Base-by-base conservation (phyloP, 2,797 vertebrate genomes). In the Ctenochaetus hawaiiensis region DNA sequence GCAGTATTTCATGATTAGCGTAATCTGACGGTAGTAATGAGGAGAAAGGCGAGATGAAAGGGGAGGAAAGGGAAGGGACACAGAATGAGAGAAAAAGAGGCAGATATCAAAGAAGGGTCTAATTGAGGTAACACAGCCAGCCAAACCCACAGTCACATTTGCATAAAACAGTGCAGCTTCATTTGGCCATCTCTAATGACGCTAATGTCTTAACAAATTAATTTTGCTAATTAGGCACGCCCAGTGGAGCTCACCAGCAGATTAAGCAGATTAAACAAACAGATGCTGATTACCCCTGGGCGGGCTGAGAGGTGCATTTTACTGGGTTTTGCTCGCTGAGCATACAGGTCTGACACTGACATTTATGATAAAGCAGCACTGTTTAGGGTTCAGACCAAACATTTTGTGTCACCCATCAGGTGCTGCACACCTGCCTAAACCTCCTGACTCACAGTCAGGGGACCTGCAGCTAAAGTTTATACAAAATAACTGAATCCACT, bases 151-250 rank as follows among this genome's bases (percentile, higher is more conserved):
- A 94, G 95, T 92, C 90, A 91, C 96, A 98, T 99, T 98, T 97
- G 96, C 97, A 97, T 97, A 96, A 97, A 97, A 94, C 95, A 95
- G 96, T 96, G 97, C 96, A 93, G 96, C 96, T 96, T 96, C 94
- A 96, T 91, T 93, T 93, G 92, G 92, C 96, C 97, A 95, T 97
- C 96, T 96, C 97, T 96, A 96, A 97, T 95, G 92, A 96, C 96
- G 96, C 96, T 99, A 98, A 98, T 97, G 96, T 97, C 96, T 97
- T 96, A 95, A 96, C 96, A 97, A 99, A 98, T 99, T 98, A 98
- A 99, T 99, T 99, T 98, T 95, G 96, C 94, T 96, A 99, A 99
- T 97, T 97, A 98, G 96, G 96, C 96, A 96, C 96, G 96, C 97
- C 97, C 97, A 96, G 95, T 94, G 95, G 96, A 97, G 94, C 95